Percentiles rank a stretch among this genome's conserved stretches.
Evolutionary conservation across 2,888 invertebrate species (phyloP).

Genomic region (Morpho helenor): DNA sequence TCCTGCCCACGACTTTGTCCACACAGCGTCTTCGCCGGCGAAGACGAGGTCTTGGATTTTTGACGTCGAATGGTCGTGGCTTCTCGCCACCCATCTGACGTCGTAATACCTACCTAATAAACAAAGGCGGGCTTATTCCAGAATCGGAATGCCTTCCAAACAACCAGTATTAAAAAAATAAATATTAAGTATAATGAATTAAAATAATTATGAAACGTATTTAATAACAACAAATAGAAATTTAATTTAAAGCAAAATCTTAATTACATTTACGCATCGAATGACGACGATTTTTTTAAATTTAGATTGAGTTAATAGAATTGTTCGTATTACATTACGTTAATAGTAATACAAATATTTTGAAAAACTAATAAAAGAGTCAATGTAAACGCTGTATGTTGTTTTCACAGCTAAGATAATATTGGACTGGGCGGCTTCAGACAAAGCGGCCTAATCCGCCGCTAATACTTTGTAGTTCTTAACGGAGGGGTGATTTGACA

Average conservation of each 20-base stretch:
- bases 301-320: background rate
- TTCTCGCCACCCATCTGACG: too few species aligned
- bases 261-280: background rate
- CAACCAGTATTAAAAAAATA: too few species aligned
- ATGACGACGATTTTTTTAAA: constrained; percentile 18
- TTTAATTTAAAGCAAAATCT: too few species aligned
- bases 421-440: constrained; percentile 34
- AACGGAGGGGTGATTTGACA: constrained; percentile 53
- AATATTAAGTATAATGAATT: too few species aligned
- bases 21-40: too few species aligned
- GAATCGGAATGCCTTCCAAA: too few species aligned
- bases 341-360: constrained; percentile 30
- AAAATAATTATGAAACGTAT: too few species aligned
- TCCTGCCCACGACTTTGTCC: background rate
- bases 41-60: too few species aligned
- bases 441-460: constrained; percentile 47
- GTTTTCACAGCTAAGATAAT: constrained; percentile 36
- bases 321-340: constrained; percentile 31
- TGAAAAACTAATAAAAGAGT: constrained; percentile 25
- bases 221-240: too few species aligned
- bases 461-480: constrained; percentile 45
- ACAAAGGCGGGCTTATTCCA: too few species aligned
- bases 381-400: constrained; percentile 35
- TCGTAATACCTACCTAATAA: too few species aligned
- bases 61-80: too few species aligned